phyloP scores from a whole-genome alignment of 2,797 vertebrate species.

The Meda fulgida region DNA sequence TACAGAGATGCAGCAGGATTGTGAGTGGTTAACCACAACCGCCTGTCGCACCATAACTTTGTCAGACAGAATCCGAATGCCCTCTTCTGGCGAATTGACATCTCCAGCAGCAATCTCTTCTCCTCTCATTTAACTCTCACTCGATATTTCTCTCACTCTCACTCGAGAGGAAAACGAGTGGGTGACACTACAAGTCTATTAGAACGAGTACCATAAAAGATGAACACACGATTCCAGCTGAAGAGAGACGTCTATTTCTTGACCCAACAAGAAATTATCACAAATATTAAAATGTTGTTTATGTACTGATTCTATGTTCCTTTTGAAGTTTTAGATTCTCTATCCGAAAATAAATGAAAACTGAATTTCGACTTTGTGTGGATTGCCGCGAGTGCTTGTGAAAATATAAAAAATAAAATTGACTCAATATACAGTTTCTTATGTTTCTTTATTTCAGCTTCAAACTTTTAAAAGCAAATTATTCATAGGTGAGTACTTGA shows the following conservation, averaged over 20 bases:
- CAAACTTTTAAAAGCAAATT: background rate
- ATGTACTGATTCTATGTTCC: background rate
- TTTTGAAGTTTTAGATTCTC: background rate
- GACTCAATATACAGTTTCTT: background rate
- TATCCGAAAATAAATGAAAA: background rate
- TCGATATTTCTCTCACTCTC: constrained; percentile 29
- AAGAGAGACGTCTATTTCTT: background rate
- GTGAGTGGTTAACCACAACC: constrained; percentile 71
- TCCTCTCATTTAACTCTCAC: constrained; percentile 14
- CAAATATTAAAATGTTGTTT: background rate
- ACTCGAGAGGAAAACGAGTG: constrained; percentile 36
- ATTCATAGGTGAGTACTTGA: background rate
- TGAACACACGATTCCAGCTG: background rate
- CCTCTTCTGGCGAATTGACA: constrained; percentile 81
- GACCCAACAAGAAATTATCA: background rate
- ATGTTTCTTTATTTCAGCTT: background rate
- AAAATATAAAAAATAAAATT: background rate
- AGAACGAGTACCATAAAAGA: constrained; percentile 4
- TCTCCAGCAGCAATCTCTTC: constrained; percentile 56
- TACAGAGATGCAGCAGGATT: constrained; percentile 52
- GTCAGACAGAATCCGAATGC: constrained; percentile 79
- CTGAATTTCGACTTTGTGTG: background rate
- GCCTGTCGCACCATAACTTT: constrained; percentile 75
- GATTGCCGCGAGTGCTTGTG: background rate
- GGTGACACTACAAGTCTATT: constrained; percentile 28